A percentile compares a stretch with the other conserved stretches of the same genome.
Evolutionary conservation across 2,797 vertebrate species (phyloP).

Genomic region (Poecilia velifera): DNA sequence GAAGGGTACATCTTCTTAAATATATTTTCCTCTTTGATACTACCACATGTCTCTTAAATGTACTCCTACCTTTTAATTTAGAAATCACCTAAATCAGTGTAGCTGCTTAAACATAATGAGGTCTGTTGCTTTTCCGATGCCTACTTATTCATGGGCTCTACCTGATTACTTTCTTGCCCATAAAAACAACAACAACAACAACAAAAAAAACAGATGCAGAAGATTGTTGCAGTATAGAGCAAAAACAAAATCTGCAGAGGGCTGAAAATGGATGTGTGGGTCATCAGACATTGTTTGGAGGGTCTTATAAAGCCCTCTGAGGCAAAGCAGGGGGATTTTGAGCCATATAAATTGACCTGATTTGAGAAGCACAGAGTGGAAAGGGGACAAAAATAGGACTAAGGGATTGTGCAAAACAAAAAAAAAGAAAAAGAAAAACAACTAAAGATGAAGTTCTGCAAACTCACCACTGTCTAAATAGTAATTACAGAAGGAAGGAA

Average conservation of each 20-base stretch:
- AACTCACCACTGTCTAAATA: constrained; percentile 14
- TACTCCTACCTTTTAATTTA: background rate
- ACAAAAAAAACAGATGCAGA: background rate
- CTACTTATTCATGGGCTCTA: background rate
- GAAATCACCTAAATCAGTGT: background rate
- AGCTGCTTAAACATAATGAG: background rate
- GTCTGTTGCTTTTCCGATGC: background rate
- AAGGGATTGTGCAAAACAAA: background rate
- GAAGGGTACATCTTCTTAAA: background rate
- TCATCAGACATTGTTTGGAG: constrained; percentile 19
- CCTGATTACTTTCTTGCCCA: background rate
- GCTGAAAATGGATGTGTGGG: constrained; percentile 15
- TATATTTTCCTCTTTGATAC: background rate
- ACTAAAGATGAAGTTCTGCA: constrained; percentile 1
- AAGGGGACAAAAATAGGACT: constrained; percentile 8
- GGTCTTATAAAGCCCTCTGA: constrained; percentile 4
- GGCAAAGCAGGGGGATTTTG: constrained; percentile 13
- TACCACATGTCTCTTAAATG: background rate
- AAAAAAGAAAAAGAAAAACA: constrained; percentile 1
- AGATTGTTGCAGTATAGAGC: constrained; percentile 4
- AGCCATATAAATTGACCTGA: constrained; percentile 11
- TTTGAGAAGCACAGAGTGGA: constrained; percentile 17
- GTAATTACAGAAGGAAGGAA: constrained; percentile 23
- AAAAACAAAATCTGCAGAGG: constrained; percentile 1
- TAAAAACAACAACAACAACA: background rate